Conservation (phyloP, 2,113 vertebrate genomes). For the Scomber colias region DNA sequence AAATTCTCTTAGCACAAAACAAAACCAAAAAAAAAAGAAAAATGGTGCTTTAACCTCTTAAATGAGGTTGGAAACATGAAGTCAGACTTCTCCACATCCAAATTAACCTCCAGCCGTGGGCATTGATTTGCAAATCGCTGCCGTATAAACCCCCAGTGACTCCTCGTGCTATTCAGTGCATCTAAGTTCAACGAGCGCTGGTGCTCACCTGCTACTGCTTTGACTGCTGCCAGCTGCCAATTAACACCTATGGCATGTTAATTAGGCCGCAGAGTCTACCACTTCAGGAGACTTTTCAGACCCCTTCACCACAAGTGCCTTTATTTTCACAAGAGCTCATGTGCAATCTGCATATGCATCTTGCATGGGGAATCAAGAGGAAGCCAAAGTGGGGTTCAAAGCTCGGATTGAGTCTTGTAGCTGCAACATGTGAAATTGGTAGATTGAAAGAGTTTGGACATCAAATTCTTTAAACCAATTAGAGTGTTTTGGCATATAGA, state of each 20-base stretch:
- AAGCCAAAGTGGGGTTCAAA: conserved; percentile 42
- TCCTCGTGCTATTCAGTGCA: conserved; percentile 69
- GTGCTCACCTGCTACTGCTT: conserved; percentile 79
- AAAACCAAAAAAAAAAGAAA: conserved; percentile 27
- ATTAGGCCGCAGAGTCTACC: conserved; percentile 81
- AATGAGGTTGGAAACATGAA: conserved; percentile 77
- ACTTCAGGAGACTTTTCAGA: conserved; percentile 82
- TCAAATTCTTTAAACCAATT: conserved; percentile 44
- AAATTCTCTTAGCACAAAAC: conserved; percentile 32
- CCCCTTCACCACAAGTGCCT: conserved; percentile 79
- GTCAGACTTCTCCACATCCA: conserved; percentile 77
- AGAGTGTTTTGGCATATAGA: conserved; percentile 28
- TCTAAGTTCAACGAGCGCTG: conserved; percentile 72
- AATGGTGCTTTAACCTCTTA: conserved; percentile 75
- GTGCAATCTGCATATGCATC: conserved; percentile 76
- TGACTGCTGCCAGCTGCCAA: conserved; percentile 80
- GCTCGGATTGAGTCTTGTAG: conserved; percentile 34
- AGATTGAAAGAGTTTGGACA: conserved; percentile 36
- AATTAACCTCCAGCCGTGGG: conserved; percentile 78
- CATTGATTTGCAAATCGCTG: conserved; percentile 81
- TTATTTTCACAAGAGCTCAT: conserved; percentile 74
- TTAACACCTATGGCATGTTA: conserved; percentile 87
- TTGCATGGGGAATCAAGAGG: conserved; percentile 59
- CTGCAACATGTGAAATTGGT: conserved; percentile 50
- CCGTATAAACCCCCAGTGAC: conserved; percentile 66